A percentile compares a stretch with the other conserved stretches of the same genome.
These are phyloP conservation scores for Tachyglossus aculeatus DNA, from an alignment of 2,797 vertebrate genomes.

Conservation along the genomic window DNA sequence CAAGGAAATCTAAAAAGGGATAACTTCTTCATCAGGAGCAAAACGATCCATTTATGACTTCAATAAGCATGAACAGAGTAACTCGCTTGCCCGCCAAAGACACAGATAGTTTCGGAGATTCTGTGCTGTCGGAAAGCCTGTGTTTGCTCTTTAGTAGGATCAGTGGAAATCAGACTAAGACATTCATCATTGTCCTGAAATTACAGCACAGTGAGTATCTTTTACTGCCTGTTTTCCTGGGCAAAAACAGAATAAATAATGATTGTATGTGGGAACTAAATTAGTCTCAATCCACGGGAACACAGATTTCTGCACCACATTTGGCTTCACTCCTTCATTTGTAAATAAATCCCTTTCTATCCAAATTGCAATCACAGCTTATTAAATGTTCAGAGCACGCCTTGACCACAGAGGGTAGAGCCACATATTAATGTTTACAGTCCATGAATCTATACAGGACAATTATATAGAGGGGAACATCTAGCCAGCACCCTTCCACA, in stretches of 20 bases:
- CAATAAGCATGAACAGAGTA: slow-evolving; percentile 8
- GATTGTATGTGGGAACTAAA: not conserved
- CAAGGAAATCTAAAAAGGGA: not conserved
- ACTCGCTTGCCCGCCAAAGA: not conserved
- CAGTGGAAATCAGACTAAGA: not conserved
- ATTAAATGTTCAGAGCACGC: not conserved
- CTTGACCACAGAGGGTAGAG: not conserved
- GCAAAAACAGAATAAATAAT: not conserved
- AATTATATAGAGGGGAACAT: not conserved
- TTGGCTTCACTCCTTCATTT: slow-evolving; percentile 9
- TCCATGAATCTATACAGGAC: not conserved
- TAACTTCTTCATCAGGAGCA: not conserved
- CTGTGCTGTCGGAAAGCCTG: not conserved
- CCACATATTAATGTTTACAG: not conserved
- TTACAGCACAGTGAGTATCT: not conserved
- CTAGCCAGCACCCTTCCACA: not conserved
- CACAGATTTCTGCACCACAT: not conserved
- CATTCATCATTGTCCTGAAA: not conserved
- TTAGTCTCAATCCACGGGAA: not conserved
- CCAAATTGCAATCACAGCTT: not conserved
- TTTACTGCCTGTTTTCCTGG: slow-evolving; percentile 6
- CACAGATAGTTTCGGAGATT: not conserved
- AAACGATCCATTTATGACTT: not conserved
- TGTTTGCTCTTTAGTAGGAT: not conserved
- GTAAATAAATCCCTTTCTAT: not conserved